Evolutionary conservation across 2,888 invertebrate species (phyloP).

Genomic region (Lingula anatina): DNA sequence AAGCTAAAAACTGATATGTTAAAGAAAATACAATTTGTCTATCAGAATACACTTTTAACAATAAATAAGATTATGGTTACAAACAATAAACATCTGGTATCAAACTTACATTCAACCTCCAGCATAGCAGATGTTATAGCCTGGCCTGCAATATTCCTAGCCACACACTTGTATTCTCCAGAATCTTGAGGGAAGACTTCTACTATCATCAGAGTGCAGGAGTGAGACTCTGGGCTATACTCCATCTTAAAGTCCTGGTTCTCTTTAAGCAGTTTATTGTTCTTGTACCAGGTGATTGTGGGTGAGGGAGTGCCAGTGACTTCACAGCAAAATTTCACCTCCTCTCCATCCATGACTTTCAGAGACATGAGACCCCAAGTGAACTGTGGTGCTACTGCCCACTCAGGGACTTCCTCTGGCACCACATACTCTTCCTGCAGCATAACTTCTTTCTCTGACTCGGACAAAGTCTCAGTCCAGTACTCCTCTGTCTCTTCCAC

Average conservation of each 20-base stretch:
- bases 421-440: neutral
- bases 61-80: too few relatives aligned
- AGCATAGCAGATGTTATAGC: conserved; percentile 68
- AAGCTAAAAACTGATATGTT: too few relatives aligned
- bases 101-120: conserved; percentile 45
- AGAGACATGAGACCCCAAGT: conserved; percentile 67
- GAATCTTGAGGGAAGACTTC: conserved; percentile 96
- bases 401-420: conserved; percentile 8
- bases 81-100: too few relatives aligned
- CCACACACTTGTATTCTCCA: conserved; percentile 93
- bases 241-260: conserved; percentile 38
- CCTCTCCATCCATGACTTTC: conserved; percentile 88
- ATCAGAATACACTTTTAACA: too few relatives aligned
- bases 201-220: conserved; percentile 77
- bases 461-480: neutral
- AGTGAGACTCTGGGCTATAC: conserved; percentile 41
- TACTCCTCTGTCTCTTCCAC: neutral
- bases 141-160: conserved; percentile 89
- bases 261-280: conserved; percentile 59
- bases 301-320: conserved; percentile 36
- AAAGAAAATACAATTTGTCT: too few relatives aligned
- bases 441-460: neutral
- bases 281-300: conserved; percentile 80
- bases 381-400: conserved; percentile 74
- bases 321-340: conserved; percentile 60